Base-by-base conservation (phyloP, 2,888 invertebrate species). In the Synanthedon tipuliformis region DNA sequence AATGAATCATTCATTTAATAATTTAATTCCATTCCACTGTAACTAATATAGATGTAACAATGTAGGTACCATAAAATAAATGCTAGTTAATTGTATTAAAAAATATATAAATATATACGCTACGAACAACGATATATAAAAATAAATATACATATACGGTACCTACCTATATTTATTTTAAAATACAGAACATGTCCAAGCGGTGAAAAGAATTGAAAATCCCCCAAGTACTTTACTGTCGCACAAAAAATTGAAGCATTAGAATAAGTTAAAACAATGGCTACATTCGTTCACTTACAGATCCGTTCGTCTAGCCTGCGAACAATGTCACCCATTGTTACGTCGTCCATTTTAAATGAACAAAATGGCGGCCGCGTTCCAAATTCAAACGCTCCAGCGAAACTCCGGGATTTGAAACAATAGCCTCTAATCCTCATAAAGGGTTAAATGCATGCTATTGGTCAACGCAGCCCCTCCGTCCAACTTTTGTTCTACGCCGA, bases 301-400 rank as follows among this genome's bases (percentile, higher is more conserved):
- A 69, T 69, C 66, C 63, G 71, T 73, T 75, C 73, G 73, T 72
- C 73, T 70, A 71, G 71, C 50, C 45, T 55, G 56, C 59, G 75
- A 81, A 86, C 83, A 87, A 85, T 81, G 80, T 63, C 59, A 60
- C 60, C 80, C 74, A 85, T 85, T 87, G 85, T 87, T 75, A 72
- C 71, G 69, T 63, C 83, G 86, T 85, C 87, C 84, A 84, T 87
- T 85, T 83, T 83, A 86, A 85, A 85, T 82, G 81, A 85, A 79
- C 82, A 86, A 86, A 83, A 87, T 87, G 86, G 86, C 86, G 74
- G 66, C 73, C 66, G 63, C 63, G 75, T 62, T 69, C 72, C 72
- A 64, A 81, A 80, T 80, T 79, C 78, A 78, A 71, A 68, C 66
- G 64, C 65, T 63, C 62, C 61, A 66, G 69, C 65, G 69, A 69